Conservation (phyloP, 2,888 invertebrate species). For the Drosophila setosimentum region DNA sequence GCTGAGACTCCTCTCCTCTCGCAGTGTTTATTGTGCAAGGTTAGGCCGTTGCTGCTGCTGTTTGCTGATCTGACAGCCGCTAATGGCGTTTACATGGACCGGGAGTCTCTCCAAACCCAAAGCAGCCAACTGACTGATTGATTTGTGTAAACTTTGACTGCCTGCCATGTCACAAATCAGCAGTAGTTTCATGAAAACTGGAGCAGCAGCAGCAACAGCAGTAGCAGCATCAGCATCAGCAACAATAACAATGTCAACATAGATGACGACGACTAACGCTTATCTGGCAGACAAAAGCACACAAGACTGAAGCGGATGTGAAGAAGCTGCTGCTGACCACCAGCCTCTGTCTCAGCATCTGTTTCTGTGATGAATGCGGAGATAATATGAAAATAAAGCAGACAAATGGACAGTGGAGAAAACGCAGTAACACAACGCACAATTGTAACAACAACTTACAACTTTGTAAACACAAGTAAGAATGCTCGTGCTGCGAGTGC, state of each 20-base stretch:
- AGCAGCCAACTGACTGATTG: conserved; percentile 56
- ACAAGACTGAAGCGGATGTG: conserved; percentile 28
- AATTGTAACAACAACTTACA: conserved; percentile 5
- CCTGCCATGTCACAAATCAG: conserved; percentile 52
- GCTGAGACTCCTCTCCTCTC: neutral
- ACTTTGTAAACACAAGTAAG: conserved; percentile 7
- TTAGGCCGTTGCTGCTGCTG: conserved; percentile 61
- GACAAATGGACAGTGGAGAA: conserved; percentile 37
- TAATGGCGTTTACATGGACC: conserved; percentile 61
- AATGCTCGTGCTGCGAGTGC: neutral
- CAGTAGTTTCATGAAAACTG: conserved; percentile 32
- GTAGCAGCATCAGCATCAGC: neutral
- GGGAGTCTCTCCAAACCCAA: neutral
- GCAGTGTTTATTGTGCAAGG: conserved; percentile 61
- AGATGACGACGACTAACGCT: conserved; percentile 37
- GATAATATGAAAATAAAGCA: conserved; percentile 61
- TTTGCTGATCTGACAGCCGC: conserved; percentile 31
- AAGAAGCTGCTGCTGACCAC: conserved; percentile 23
- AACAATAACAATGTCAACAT: conserved; percentile 25
- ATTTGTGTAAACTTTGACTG: conserved; percentile 77
- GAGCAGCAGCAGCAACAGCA: conserved; percentile 18
- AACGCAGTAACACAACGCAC: conserved; percentile 23
- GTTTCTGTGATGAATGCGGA: conserved; percentile 59
- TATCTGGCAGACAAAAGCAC: conserved; percentile 50
- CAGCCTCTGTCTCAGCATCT: conserved; percentile 10